A percentile compares a stretch with the other conserved stretches of the same genome.
Conservation (phyloP, 2,888 invertebrate genomes). For the Campoletis raptor region DNA sequence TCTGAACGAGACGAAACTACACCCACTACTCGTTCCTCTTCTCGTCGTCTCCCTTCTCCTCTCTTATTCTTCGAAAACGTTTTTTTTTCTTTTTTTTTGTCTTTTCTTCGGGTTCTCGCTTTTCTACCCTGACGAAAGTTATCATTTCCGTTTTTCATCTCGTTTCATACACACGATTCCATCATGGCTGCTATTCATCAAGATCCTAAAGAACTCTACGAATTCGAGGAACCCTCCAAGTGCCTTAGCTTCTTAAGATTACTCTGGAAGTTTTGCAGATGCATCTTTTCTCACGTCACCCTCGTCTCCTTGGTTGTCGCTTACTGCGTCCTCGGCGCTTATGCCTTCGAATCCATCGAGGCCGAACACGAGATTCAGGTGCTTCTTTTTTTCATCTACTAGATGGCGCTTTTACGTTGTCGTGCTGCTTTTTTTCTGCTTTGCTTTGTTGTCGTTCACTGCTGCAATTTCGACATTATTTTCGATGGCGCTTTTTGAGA, state of each 20-base stretch:
- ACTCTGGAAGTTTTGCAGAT: conserved; percentile 84
- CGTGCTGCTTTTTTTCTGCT: neutral
- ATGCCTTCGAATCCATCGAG: conserved; percentile 93
- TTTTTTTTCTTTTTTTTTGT: neutral
- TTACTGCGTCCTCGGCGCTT: conserved; percentile 95
- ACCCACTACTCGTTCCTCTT: neutral
- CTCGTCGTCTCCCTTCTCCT: neutral
- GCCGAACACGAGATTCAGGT: conserved; percentile 91
- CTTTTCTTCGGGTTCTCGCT: conserved; percentile 19
- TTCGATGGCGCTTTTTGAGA: neutral
- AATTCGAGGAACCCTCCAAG: conserved; percentile 77
- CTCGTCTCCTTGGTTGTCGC: conserved; percentile 95
- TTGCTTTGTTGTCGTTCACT: neutral
- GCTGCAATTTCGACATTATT: neutral
- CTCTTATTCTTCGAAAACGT: neutral
- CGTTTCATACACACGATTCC: conserved; percentile 3
- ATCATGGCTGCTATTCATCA: conserved; percentile 35
- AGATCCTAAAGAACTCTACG: conserved; percentile 68
- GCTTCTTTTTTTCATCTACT: conserved; percentile 61
- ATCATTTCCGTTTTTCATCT: conserved; percentile 46
- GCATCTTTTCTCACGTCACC: conserved; percentile 95
- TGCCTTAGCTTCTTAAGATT: conserved; percentile 79
- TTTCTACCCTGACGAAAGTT: neutral
- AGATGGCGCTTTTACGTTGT: neutral
- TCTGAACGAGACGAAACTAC: conserved; percentile 31